Percentiles rank a stretch among this genome's conserved stretches.
Conservation (phyloP, 2,888 invertebrate genomes). For the Cartodere bifasciata region DNA sequence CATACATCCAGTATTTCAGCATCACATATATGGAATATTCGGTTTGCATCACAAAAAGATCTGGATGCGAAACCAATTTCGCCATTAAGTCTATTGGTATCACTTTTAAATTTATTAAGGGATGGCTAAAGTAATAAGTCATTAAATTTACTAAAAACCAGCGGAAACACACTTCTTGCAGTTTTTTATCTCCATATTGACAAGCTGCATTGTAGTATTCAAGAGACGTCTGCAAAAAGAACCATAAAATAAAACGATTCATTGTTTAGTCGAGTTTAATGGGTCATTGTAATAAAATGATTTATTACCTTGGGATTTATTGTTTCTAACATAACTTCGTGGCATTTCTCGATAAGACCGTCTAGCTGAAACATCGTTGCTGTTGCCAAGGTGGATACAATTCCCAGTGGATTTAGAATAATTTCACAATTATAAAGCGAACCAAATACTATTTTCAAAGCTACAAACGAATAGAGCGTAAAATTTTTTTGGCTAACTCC, state of each 20-base stretch:
- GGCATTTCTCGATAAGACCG: slow-evolving; percentile 56
- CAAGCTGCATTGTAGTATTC: slow-evolving; percentile 55
- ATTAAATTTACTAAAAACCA: slow-evolving; percentile 61
- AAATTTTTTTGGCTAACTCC: no score
- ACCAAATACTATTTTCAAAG: slow-evolving; percentile 56
- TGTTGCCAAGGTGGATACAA: slow-evolving; percentile 56
- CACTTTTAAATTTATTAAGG: slow-evolving; percentile 43
- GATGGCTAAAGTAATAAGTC: slow-evolving; percentile 41
- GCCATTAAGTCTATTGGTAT: slow-evolving; percentile 55
- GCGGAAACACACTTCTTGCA: slow-evolving; percentile 48
- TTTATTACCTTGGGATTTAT: slow-evolving; percentile 45
- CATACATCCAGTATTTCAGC: slow-evolving; percentile 55
- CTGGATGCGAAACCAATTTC: slow-evolving; percentile 46
- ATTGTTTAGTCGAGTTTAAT: no score
- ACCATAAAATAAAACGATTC: no score
- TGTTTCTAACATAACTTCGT: slow-evolving; percentile 62
- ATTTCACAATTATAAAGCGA: slow-evolving; percentile 67
- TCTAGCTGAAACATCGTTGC: slow-evolving; percentile 63
- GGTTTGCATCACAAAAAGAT: slow-evolving; percentile 63
- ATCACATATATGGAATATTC: slow-evolving; percentile 64
- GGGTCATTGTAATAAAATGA: no score
- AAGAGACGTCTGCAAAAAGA: slow-evolving; percentile 44
- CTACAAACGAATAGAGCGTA: no score
- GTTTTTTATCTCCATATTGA: slow-evolving; percentile 50
- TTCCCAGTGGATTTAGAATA: slow-evolving; percentile 51